Percentiles rank a stretch among this genome's conserved stretches.
Evolutionary conservation across 2,888 invertebrate species (phyloP).

Genomic region (Vannuccia rotundouncinata): DNA sequence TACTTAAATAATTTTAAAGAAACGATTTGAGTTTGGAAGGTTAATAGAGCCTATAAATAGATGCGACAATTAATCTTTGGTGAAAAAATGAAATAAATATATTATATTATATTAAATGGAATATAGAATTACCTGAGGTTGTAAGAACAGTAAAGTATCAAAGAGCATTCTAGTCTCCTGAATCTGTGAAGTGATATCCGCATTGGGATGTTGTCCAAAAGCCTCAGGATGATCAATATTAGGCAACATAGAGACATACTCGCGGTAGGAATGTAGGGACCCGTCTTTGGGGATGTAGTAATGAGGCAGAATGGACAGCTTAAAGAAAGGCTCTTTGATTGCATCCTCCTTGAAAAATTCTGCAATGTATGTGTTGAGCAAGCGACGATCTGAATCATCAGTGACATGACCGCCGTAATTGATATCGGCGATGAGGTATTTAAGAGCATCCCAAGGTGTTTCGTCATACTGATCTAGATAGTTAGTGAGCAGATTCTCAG

Average conservation of each 20-base stretch:
- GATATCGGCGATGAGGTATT: slow-evolving; percentile 77
- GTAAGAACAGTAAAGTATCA: slow-evolving; percentile 70
- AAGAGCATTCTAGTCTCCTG: slow-evolving; percentile 71
- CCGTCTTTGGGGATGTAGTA: slow-evolving; percentile 80
- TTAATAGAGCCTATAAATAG: too few relatives aligned
- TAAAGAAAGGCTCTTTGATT: slow-evolving; percentile 64
- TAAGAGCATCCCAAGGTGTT: slow-evolving; percentile 81
- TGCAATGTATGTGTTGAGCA: slow-evolving; percentile 74
- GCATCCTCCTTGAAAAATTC: slow-evolving; percentile 72
- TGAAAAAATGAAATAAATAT: too few relatives aligned
- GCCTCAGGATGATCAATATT: slow-evolving; percentile 74
- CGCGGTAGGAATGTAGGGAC: slow-evolving; percentile 70
- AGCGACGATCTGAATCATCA: slow-evolving; percentile 68
- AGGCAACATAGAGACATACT: slow-evolving; percentile 72
- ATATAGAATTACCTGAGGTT: slow-evolving; percentile 66
- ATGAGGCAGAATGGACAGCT: slow-evolving; percentile 66
- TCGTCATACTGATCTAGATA: slow-evolving; percentile 79
- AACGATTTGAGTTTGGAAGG: too few relatives aligned
- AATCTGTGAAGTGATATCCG: slow-evolving; percentile 77
- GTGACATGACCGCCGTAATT: slow-evolving; percentile 81
- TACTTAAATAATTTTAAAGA: too few relatives aligned
- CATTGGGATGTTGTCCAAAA: slow-evolving; percentile 81
- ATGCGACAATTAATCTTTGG: too few relatives aligned
- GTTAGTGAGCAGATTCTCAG: slow-evolving; percentile 73
- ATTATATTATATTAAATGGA: too few relatives aligned